These are phyloP conservation scores for Casuarius casuarius DNA, from an alignment of 2,113 vertebrate genomes.

Conservation along the genomic window DNA sequence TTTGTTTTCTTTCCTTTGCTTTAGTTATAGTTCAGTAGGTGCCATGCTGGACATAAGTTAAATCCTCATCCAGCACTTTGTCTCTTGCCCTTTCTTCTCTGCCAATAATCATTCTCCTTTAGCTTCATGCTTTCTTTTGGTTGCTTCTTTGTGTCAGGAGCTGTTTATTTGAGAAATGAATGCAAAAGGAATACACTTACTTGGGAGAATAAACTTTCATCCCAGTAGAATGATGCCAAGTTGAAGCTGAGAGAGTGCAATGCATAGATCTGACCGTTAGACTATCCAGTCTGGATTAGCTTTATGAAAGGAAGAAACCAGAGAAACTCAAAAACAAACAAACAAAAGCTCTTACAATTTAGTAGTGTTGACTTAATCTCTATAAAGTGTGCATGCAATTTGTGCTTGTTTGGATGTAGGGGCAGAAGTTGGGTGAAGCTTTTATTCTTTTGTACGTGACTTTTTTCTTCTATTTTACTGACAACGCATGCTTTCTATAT, in stretches of 20 bases:
- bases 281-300: neutral
- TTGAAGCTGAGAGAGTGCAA: neutral
- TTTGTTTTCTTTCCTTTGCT: neutral
- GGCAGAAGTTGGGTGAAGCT: neutral
- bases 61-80: neutral
- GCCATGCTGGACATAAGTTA: neutral
- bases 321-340: neutral
- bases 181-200: neutral
- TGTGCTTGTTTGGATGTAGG: neutral
- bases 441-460: neutral
- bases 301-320: neutral
- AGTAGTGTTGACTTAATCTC: neutral
- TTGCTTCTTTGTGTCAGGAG: neutral
- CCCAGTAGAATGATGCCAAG: neutral
- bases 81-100: neutral
- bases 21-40: neutral
- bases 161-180: neutral
- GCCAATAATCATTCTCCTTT: neutral
- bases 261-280: neutral
- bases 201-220: neutral
- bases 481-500: slow-evolving; percentile 62
- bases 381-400: neutral
- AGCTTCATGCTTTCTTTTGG: neutral
- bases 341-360: neutral
- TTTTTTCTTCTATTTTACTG: slow-evolving; percentile 15